Evolutionary conservation across 2,888 invertebrate genomes (phyloP).

Genomic region (Augiades crinisus): DNA sequence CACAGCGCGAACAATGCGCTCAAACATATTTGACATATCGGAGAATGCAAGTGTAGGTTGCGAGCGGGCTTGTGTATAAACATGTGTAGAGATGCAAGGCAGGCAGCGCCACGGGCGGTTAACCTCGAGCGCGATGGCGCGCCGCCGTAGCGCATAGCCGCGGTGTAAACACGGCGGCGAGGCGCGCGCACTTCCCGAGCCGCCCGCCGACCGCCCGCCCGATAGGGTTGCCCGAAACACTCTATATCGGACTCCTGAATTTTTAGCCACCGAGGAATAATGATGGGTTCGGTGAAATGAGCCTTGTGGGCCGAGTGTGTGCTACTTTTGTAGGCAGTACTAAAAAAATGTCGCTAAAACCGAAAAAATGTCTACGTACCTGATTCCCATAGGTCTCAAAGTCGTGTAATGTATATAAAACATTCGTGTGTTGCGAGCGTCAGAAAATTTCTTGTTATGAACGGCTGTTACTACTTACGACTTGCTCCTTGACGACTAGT

Average conservation of each 20-base stretch:
- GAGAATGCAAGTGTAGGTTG: too few relatives aligned
- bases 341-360: too few relatives aligned
- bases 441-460: constrained; percentile 15
- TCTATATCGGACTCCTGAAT: too few relatives aligned
- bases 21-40: too few relatives aligned
- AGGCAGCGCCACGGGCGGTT: constrained; percentile 20
- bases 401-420: too few relatives aligned
- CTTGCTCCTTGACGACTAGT: constrained; percentile 17
- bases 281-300: too few relatives aligned
- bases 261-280: too few relatives aligned
- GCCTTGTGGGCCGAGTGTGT: too few relatives aligned
- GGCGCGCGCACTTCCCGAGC: constrained; percentile 52
- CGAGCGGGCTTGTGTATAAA: background rate
- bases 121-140: constrained; percentile 9
- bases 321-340: too few relatives aligned
- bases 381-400: too few relatives aligned
- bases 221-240: background rate
- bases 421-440: background rate
- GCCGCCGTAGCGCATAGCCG: background rate
- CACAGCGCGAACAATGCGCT: too few relatives aligned
- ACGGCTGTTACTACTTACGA: constrained; percentile 15
- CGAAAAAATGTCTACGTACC: too few relatives aligned
- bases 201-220: constrained; percentile 36
- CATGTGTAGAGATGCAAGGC: constrained; percentile 12
- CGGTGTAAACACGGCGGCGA: constrained; percentile 68